A percentile compares a stretch with the other conserved stretches of the same genome.
phyloP scores from a whole-genome alignment of 1,140 invertebrate species.

The Trichoplusia ni region DNA sequence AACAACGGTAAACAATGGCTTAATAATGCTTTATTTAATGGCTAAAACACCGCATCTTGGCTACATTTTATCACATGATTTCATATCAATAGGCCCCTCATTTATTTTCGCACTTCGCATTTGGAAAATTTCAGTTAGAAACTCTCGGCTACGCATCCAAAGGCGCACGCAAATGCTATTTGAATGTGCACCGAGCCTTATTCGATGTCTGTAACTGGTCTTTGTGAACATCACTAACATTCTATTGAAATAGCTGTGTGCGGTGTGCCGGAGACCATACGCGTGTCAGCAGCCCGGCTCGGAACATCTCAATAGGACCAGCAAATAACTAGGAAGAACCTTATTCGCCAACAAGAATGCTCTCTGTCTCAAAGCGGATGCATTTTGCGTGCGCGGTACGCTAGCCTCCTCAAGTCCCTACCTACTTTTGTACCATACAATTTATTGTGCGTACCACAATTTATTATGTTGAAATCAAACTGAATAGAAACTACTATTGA shows the following conservation, averaged over 20 bases:
- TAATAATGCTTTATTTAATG: too few species aligned
- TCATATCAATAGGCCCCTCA: constrained; percentile 15
- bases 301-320: constrained; percentile 40
- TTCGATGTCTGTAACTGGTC: constrained; percentile 34
- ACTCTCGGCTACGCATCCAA: background rate
- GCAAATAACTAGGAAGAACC: constrained; percentile 35
- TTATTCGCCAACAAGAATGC: constrained; percentile 39
- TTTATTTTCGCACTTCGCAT: constrained; percentile 25
- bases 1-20: too few species aligned
- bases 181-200: constrained; percentile 28
- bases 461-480: constrained; percentile 27
- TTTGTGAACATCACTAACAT: constrained; percentile 34
- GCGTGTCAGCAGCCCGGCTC: constrained; percentile 32
- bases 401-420: constrained; percentile 23
- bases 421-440: constrained; percentile 30
- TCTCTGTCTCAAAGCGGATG: constrained; percentile 30
- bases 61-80: constrained; percentile 16
- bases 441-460: constrained; percentile 20
- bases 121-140: constrained; percentile 17
- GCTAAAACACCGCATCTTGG: background rate
- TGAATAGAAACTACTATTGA: constrained; percentile 20
- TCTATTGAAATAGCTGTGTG: constrained; percentile 39
- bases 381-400: constrained; percentile 29
- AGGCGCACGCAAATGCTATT: constrained; percentile 28
- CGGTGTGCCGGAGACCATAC: constrained; percentile 32